phyloP scores from a whole-genome alignment of 2,113 vertebrate genomes.

The Cavia aperea region DNA sequence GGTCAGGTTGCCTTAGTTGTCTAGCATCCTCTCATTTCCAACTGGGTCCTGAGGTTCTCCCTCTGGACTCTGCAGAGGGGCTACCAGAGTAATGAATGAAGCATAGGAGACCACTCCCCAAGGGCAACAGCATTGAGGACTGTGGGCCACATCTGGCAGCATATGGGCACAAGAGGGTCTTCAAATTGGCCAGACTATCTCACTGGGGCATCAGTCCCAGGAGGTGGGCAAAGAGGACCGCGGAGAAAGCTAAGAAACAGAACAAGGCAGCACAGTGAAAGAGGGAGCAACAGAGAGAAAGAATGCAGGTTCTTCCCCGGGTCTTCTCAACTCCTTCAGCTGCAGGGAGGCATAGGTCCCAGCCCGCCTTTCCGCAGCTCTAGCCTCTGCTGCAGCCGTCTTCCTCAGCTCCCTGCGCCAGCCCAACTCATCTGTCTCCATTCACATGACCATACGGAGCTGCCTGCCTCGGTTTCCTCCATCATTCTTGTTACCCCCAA shows the following conservation, averaged over 20 bases:
- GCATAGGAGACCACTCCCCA: neutral
- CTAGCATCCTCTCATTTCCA: neutral
- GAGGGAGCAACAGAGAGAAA: neutral
- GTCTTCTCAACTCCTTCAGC: neutral
- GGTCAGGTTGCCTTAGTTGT: neutral
- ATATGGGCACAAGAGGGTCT: neutral
- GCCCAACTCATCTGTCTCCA: neutral
- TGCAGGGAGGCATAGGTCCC: rapidly evolving
- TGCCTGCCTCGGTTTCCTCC: neutral
- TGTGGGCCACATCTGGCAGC: neutral
- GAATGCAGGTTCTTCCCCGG: rapidly evolving
- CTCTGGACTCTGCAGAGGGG: neutral
- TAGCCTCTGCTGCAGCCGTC: rapidly evolving
- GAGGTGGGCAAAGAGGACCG: neutral
- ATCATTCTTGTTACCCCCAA: neutral
- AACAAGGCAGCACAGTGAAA: neutral
- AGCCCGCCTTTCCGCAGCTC: rapidly evolving
- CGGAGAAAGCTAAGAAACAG: neutral
- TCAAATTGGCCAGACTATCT: neutral
- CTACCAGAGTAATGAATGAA: neutral
- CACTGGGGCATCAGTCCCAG: neutral
- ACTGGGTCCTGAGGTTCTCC: neutral
- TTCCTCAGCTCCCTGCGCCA: rapidly evolving
- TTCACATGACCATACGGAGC: neutral
- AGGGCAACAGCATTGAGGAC: neutral